These are phyloP conservation scores for Lepus oiostolus DNA, from an alignment of 2,797 vertebrate genomes.

Conservation along the genomic window DNA sequence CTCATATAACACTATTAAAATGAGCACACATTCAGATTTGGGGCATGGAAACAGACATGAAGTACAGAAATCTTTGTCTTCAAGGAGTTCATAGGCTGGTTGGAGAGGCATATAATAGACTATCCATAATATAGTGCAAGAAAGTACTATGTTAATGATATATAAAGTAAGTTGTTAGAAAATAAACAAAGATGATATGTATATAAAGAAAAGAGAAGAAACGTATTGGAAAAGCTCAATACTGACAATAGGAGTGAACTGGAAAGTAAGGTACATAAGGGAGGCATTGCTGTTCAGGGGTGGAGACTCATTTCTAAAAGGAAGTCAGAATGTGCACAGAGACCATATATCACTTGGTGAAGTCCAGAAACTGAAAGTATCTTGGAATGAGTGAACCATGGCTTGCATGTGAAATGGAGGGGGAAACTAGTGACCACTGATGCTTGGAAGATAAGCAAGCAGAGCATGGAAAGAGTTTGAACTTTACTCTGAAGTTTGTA, in stretches of 20 bases:
- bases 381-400: not conserved
- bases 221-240: not conserved
- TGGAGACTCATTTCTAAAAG: conserved; percentile 15
- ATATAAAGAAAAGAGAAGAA: not conserved
- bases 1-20: conserved; percentile 7
- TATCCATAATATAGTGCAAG: not conserved
- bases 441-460: not conserved
- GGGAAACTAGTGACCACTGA: not conserved
- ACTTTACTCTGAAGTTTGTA: not conserved
- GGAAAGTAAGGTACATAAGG: not conserved
- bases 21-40: not conserved
- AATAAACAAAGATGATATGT: not conserved
- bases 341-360: not conserved
- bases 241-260: not conserved
- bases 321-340: not conserved
- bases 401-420: not conserved
- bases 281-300: not conserved
- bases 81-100: not conserved
- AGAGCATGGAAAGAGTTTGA: not conserved
- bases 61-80: conserved; percentile 5
- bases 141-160: not conserved
- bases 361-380: not conserved
- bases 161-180: not conserved
- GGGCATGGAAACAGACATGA: not conserved
- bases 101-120: not conserved